These are phyloP conservation scores for Sisyra terminalis DNA, from an alignment of 2,888 invertebrate species.

Conservation along the genomic window DNA sequence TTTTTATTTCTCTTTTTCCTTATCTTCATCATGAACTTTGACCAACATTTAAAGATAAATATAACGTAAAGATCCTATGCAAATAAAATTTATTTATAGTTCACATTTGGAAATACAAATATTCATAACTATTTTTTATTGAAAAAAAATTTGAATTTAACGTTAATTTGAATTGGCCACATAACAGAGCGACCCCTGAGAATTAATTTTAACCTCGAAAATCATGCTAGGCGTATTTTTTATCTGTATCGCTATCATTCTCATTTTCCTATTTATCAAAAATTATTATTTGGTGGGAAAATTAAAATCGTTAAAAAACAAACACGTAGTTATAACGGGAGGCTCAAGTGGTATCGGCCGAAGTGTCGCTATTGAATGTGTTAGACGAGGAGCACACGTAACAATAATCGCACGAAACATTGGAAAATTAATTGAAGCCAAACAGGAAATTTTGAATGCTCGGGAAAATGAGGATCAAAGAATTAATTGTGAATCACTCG, in stretches of 20 bases:
- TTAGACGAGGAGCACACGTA: conserved; percentile 68
- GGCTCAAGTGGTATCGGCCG: conserved; percentile 95
- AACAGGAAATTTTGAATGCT: conserved; percentile 35
- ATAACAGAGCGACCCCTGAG: too few species aligned
- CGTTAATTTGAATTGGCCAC: too few species aligned
- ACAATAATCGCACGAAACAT: conserved; percentile 78
- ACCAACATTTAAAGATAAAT: too few species aligned
- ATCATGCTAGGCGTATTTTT: background rate
- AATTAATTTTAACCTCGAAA: background rate
- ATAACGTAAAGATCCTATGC: too few species aligned
- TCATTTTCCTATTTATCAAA: conserved; percentile 4
- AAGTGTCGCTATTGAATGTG: conserved; percentile 61
- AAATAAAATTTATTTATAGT: too few species aligned
- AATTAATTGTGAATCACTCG: conserved; percentile 46
- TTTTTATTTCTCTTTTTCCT: too few species aligned
- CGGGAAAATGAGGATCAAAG: conserved; percentile 32
- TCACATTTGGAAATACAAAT: too few species aligned
- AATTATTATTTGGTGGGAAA: conserved; percentile 17
- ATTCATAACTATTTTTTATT: too few species aligned
- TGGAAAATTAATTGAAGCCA: conserved; percentile 45
- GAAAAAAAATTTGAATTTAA: too few species aligned
- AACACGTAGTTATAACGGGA: conserved; percentile 68
- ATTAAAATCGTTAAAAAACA: conserved; percentile 26
- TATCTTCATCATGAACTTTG: too few species aligned
- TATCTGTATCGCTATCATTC: background rate